phyloP scores from a whole-genome alignment of 30 jellyfish, hydroid and myxozoan species.

The Mastigias papua region DNA sequence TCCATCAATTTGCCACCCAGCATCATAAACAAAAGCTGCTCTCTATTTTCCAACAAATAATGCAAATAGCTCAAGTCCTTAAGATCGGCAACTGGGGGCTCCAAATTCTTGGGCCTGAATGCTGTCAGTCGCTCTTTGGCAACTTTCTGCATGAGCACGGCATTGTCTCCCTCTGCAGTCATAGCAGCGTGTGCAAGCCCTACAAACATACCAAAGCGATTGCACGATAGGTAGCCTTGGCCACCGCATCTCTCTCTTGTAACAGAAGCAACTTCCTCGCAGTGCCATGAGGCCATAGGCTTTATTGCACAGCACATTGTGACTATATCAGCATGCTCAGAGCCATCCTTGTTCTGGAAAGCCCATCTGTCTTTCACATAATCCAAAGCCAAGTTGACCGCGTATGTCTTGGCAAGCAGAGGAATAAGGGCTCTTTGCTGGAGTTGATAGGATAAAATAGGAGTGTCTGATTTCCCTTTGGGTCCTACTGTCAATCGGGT shows the following conservation, averaged over 20 bases:
- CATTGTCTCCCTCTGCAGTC: conserved; percentile 96
- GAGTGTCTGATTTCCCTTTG: conserved; percentile 90
- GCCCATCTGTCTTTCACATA: conserved; percentile 96
- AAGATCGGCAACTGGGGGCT: conserved; percentile 74
- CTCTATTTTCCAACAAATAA: conserved; percentile 84
- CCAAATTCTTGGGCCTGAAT: conserved; percentile 66
- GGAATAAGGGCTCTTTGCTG: conserved; percentile 95
- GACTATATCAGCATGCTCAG: conserved; percentile 87
- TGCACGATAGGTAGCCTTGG: conserved; percentile 90
- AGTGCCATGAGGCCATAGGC: conserved; percentile 95
- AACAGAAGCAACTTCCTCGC: conserved; percentile 88
- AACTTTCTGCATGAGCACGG: conserved; percentile 94
- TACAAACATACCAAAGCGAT: conserved; percentile 86
- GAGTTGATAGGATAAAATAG: conserved; percentile 84
- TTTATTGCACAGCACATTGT: conserved; percentile 96
- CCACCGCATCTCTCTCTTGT: conserved; percentile 97
- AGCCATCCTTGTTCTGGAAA: conserved; percentile 81
- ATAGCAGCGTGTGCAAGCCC: conserved; percentile 92
- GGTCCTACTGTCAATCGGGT: conserved; percentile 93
- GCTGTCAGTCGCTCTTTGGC: conserved; percentile 87
- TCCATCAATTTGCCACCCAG: conserved; percentile 80
- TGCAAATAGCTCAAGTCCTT: conserved; percentile 71
- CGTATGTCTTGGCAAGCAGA: conserved; percentile 84
- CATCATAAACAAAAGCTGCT: conserved; percentile 68
- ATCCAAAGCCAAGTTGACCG: conserved; percentile 82